Evolutionary conservation across 2,888 invertebrate species (phyloP).

Genomic region (Eupithecia vulgata): DNA sequence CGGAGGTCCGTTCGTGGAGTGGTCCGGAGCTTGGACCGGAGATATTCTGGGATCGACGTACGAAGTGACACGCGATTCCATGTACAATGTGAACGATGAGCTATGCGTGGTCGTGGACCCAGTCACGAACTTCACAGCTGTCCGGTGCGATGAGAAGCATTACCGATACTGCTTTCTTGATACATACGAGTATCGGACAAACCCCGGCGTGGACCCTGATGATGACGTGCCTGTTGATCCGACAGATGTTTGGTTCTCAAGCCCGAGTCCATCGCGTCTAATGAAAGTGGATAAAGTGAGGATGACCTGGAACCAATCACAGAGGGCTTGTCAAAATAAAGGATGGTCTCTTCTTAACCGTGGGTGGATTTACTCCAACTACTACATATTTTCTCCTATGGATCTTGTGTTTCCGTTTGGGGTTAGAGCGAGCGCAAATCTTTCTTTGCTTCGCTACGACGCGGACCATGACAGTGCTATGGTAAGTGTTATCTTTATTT

Average conservation of each 20-base stretch:
- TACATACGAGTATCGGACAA: conserved; percentile 56
- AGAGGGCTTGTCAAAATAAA: conserved; percentile 44
- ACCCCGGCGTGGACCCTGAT: conserved; percentile 55
- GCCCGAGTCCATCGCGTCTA: conserved; percentile 70
- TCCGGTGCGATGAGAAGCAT: conserved; percentile 65
- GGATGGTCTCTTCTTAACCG: conserved; percentile 66
- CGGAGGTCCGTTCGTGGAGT: conserved; percentile 74
- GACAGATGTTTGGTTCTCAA: conserved; percentile 49
- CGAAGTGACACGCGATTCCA: conserved; percentile 56
- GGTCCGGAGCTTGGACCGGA: conserved; percentile 61
- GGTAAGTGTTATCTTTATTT: conserved; percentile 18
- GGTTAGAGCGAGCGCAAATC: conserved; percentile 13
- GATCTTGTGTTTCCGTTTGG: conserved; percentile 55
- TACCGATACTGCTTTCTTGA: conserved; percentile 73
- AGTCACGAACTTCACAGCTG: conserved; percentile 61
- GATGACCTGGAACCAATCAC: conserved; percentile 72
- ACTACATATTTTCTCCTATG: conserved; percentile 36
- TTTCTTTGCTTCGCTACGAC: conserved; percentile 25
- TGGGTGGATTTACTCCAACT: conserved; percentile 76
- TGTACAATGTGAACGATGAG: conserved; percentile 57
- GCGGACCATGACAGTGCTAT: conserved; percentile 20
- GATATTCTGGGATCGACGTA: conserved; percentile 54
- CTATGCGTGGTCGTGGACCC: conserved; percentile 69
- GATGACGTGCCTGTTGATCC: not conserved
- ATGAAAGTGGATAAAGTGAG: conserved; percentile 56